Percentiles rank a stretch among this genome's conserved stretches.
Evolutionary conservation across 1,140 invertebrate species (phyloP).

Genomic region (Globodera rostochiensis): DNA sequence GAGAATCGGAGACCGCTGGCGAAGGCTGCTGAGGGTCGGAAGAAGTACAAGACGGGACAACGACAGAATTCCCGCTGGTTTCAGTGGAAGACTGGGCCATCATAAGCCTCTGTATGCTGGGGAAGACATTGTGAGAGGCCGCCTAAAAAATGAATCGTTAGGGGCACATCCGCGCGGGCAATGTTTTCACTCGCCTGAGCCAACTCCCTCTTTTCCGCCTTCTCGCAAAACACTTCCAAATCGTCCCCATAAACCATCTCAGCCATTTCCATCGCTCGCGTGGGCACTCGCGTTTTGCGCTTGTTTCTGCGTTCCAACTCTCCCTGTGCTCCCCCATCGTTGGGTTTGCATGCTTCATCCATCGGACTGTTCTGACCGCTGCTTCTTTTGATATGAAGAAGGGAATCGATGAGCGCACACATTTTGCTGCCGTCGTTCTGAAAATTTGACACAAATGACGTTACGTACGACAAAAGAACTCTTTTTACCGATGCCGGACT

Average conservation of each 20-base stretch:
- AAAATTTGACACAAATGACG: background rate
- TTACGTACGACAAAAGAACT: too few relatives aligned
- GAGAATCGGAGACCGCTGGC: conserved; percentile 35
- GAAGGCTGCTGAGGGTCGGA: conserved; percentile 18
- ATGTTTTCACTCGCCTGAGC: background rate
- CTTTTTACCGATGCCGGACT: background rate
- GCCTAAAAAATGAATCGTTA: background rate
- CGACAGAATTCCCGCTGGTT: background rate
- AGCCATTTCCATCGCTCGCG: background rate
- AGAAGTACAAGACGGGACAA: background rate
- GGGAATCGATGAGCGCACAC: background rate
- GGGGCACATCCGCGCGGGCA: background rate
- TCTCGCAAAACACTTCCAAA: background rate
- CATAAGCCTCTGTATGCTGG: background rate
- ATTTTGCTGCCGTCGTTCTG: conserved; percentile 15
- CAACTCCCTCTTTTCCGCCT: background rate
- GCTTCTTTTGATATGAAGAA: background rate
- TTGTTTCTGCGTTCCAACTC: conserved; percentile 24
- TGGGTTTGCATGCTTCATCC: background rate
- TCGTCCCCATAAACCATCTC: conserved; percentile 9
- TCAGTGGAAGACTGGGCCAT: background rate
- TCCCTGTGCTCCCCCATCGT: background rate
- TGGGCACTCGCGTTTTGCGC: conserved; percentile 17
- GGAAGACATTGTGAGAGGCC: background rate
- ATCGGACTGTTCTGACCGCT: background rate